phyloP scores from a whole-genome alignment of 2,797 vertebrate species.

The Scyliorhinus canicula region DNA sequence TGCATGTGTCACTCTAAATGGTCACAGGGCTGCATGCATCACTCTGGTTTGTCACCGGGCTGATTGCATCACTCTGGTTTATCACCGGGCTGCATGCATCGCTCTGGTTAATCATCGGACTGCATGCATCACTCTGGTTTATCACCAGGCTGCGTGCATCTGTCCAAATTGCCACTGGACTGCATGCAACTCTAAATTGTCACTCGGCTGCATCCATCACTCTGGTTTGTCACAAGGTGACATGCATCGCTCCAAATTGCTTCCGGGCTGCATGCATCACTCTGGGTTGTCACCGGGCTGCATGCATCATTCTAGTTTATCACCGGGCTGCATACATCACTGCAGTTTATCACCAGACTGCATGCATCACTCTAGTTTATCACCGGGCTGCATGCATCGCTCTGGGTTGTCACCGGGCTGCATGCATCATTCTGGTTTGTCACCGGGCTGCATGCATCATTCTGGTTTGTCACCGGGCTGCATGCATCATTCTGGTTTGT shows the following conservation, averaged over 20 bases:
- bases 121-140: not conserved
- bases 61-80: not conserved
- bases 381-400: not conserved
- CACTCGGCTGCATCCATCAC: not conserved
- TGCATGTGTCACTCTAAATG: not conserved
- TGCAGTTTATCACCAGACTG: not conserved
- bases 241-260: not conserved
- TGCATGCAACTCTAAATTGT: too few relatives aligned
- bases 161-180: fast-evolving
- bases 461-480: too few relatives aligned
- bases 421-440: too few relatives aligned
- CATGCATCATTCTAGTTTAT: not conserved
- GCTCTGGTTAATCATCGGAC: fast-evolving
- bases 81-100: not conserved
- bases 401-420: too few relatives aligned
- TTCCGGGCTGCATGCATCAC: not conserved
- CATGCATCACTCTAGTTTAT: not conserved
- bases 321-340: not conserved
- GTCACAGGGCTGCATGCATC: not conserved
- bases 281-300: not conserved
- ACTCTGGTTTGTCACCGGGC: not conserved
- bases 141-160: not conserved
- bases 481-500: not conserved
- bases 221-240: not conserved
- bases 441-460: too few relatives aligned